These are phyloP conservation scores for Toxotes lorentzi DNA, from an alignment of 2,797 vertebrate species.

Conservation along the genomic window DNA sequence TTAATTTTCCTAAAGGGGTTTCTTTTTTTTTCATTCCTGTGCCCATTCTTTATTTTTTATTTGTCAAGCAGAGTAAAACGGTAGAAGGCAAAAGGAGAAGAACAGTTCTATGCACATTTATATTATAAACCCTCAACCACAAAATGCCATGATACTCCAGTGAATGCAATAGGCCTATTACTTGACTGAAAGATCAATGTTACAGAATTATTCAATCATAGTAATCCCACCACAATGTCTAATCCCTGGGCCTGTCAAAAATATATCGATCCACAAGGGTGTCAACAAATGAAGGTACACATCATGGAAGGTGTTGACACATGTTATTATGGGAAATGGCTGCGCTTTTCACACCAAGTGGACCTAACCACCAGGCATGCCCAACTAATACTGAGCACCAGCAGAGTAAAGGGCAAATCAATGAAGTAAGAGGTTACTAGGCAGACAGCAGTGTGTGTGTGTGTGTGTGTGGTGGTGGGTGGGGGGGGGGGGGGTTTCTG, in stretches of 20 bases:
- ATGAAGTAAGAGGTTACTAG: slow-evolving; percentile 20
- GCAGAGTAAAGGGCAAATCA: slow-evolving; percentile 34
- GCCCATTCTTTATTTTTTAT: background rate
- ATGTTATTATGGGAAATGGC: slow-evolving; percentile 26
- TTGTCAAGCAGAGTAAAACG: background rate
- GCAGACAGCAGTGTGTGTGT: background rate
- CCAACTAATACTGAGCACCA: slow-evolving; percentile 15
- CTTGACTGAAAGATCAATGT: background rate
- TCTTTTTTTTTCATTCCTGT: background rate
- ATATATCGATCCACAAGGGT: background rate
- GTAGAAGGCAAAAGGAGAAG: background rate
- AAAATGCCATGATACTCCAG: background rate
- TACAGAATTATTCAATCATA: slow-evolving; percentile 2
- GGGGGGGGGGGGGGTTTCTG: background rate
- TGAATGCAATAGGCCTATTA: background rate
- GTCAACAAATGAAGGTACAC: slow-evolving; percentile 5
- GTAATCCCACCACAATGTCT: background rate
- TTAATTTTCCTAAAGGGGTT: background rate
- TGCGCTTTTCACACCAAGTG: slow-evolving; percentile 1
- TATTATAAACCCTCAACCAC: background rate
- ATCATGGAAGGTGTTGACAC: background rate
- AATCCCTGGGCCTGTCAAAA: background rate
- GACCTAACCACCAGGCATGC: slow-evolving; percentile 12
- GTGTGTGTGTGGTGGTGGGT: background rate
- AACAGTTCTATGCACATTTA: background rate